Evolutionary conservation across 2,113 vertebrate species (phyloP).

Genomic region (Cephalopholis sonnerati): DNA sequence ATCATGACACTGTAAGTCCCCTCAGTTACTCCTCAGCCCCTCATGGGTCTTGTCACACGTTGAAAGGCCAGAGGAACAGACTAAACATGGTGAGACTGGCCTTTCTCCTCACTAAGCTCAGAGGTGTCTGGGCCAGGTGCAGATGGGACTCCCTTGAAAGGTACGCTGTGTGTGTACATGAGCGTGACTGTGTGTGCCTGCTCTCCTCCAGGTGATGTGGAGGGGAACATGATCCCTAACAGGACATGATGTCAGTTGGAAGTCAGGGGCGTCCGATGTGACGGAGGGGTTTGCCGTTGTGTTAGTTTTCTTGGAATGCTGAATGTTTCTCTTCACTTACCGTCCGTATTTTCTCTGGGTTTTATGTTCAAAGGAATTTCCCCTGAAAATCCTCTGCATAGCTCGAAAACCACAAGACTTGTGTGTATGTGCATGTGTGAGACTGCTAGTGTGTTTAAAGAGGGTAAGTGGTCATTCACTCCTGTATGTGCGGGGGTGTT

Average conservation of each 20-base stretch:
- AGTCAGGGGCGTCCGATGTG: conserved; percentile 28
- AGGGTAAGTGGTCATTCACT: conserved; percentile 10
- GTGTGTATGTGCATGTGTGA: conserved; percentile 21
- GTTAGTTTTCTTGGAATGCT: conserved; percentile 62
- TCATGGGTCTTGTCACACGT: conserved; percentile 83
- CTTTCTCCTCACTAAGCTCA: conserved; percentile 77
- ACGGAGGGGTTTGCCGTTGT: conserved; percentile 42
- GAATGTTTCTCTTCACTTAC: conserved; percentile 70
- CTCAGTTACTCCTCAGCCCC: conserved; percentile 55
- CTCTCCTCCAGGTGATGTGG: conserved; percentile 61
- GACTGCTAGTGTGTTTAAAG: conserved; percentile 18
- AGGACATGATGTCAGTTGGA: conserved; percentile 68
- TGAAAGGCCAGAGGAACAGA: conserved; percentile 78
- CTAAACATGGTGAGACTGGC: conserved; percentile 83
- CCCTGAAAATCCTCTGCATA: conserved; percentile 59
- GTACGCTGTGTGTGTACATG: neutral
- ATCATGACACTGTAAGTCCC: conserved; percentile 68
- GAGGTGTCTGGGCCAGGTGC: conserved; percentile 77
- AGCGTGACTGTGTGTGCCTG: conserved; percentile 6
- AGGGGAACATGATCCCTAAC: conserved; percentile 44
- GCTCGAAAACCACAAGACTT: conserved; percentile 52
- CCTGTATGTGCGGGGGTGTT: neutral
- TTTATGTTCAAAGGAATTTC: conserved; percentile 78
- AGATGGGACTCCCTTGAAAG: conserved; percentile 41
- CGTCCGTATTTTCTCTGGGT: conserved; percentile 57